These are phyloP conservation scores for Gnathonemus echidnorhynchus DNA, from an alignment of 2,113 vertebrate genomes.

Conservation along the genomic window DNA sequence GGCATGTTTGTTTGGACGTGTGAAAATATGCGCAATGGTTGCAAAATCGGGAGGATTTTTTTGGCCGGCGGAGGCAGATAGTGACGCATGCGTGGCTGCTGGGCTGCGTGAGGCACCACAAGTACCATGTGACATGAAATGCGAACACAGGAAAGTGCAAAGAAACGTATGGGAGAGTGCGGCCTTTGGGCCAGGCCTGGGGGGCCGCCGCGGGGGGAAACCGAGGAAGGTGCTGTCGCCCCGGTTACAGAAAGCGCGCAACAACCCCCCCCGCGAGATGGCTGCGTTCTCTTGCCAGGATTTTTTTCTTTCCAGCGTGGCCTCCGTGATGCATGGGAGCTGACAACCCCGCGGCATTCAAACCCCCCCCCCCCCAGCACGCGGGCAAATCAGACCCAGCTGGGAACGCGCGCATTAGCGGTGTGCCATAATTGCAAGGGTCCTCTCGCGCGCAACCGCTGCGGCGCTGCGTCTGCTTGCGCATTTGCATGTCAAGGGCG, in stretches of 20 bases:
- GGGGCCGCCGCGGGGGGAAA: slow-evolving; percentile 43
- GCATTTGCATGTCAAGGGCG: slow-evolving; percentile 25
- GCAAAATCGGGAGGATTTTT: background rate
- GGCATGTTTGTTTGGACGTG: background rate
- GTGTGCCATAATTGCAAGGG: slow-evolving; percentile 55
- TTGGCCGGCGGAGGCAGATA: background rate
- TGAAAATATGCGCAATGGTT: background rate
- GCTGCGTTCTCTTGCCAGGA: slow-evolving; percentile 47
- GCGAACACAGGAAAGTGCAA: background rate
- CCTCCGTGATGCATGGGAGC: slow-evolving; percentile 56
- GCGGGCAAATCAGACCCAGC: slow-evolving; percentile 56
- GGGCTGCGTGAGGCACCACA: background rate
- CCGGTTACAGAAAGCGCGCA: slow-evolving; percentile 39
- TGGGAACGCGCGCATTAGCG: slow-evolving; percentile 54
- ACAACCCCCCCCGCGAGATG: slow-evolving; percentile 29
- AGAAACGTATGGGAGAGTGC: background rate
- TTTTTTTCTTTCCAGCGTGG: slow-evolving; percentile 42
- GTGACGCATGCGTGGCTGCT: background rate
- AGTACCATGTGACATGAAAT: background rate
- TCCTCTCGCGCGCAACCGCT: slow-evolving; percentile 34
- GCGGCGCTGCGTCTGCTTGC: slow-evolving; percentile 37
- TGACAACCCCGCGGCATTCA: slow-evolving; percentile 48
- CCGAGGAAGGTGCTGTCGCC: slow-evolving; percentile 37
- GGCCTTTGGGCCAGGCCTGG: slow-evolving; percentile 12
- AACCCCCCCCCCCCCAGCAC: slow-evolving; percentile 29